Evolutionary conservation across 2,888 invertebrate species (phyloP).

Genomic region (Lepidonotus clava): DNA sequence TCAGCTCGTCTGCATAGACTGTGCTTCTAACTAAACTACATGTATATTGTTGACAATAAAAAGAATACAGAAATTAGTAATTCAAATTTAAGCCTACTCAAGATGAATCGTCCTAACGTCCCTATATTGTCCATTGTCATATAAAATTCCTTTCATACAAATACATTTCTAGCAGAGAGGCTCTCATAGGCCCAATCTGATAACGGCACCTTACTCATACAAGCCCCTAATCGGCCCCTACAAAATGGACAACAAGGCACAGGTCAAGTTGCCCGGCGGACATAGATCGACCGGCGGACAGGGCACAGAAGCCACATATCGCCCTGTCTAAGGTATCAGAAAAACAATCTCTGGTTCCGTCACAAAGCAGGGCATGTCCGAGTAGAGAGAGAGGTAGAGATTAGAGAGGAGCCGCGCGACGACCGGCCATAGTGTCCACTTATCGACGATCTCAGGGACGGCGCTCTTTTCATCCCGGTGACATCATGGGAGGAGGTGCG

Average conservation of each 20-base stretch:
- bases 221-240: slow-evolving; percentile 22
- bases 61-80: too few species aligned
- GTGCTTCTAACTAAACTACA: too few species aligned
- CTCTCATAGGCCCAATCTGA: background rate
- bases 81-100: too few species aligned
- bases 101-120: too few species aligned
- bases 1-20: too few species aligned
- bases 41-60: too few species aligned
- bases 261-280: background rate
- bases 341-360: slow-evolving; percentile 31
- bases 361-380: slow-evolving; percentile 3
- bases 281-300: background rate
- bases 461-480: background rate
- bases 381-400: background rate
- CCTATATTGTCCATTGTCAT: too few species aligned
- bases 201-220: background rate
- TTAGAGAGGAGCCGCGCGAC: slow-evolving; percentile 19
- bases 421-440: slow-evolving; percentile 22
- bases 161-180: too few species aligned
- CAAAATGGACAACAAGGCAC: slow-evolving; percentile 34
- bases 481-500: background rate
- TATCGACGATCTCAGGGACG: slow-evolving; percentile 25
- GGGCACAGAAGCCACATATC: background rate
- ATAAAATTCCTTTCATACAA: too few species aligned
- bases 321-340: background rate